Conservation (phyloP, 1,140 invertebrate species). For the Aricia agestis region DNA sequence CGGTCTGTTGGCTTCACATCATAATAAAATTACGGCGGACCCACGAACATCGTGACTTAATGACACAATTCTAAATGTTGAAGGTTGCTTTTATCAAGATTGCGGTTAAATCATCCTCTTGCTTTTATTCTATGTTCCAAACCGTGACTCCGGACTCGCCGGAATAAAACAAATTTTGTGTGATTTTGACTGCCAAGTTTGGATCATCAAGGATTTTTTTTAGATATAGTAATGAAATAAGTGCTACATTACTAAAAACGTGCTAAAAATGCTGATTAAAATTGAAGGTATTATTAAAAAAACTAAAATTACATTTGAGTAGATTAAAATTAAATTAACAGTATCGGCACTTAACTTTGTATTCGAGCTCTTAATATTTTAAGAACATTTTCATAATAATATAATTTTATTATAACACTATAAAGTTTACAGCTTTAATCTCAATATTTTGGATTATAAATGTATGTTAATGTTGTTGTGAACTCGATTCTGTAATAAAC, state of each 20-base stretch:
- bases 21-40: background rate
- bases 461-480: background rate
- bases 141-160: too few relatives aligned
- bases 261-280: too few relatives aligned
- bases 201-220: too few relatives aligned
- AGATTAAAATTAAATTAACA: background rate
- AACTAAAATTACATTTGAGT: background rate
- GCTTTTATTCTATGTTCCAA: background rate
- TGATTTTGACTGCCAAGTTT: too few relatives aligned
- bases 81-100: conserved; percentile 13
- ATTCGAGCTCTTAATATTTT: background rate
- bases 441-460: background rate
- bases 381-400: background rate
- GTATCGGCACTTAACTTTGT: background rate
- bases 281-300: too few relatives aligned
- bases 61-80: conserved; percentile 6
- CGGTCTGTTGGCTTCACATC: conserved; percentile 10
- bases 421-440: background rate
- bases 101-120: background rate
- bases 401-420: background rate
- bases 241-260: too few relatives aligned
- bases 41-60: background rate
- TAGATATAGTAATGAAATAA: too few relatives aligned
- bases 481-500: conserved; percentile 1
- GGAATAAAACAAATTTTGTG: too few relatives aligned